A percentile compares a stretch with the other conserved stretches of the same genome.
These are phyloP conservation scores for Danio tinwini DNA, from an alignment of 2,797 vertebrate species.

Conservation along the genomic window DNA sequence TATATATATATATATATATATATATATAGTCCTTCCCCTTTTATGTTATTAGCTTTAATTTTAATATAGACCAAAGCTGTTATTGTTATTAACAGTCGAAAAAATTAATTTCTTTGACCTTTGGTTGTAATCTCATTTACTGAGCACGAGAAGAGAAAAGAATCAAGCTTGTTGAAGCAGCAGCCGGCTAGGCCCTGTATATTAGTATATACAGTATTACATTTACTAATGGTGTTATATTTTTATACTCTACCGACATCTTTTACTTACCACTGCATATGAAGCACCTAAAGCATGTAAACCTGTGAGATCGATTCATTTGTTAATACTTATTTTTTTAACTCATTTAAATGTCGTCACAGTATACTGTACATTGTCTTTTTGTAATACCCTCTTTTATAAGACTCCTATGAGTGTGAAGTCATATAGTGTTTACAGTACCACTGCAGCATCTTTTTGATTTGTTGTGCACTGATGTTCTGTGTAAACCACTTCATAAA, in stretches of 20 bases:
- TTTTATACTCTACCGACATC: slow-evolving; percentile 57
- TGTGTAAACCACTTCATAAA: slow-evolving; percentile 24
- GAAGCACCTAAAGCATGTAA: slow-evolving; percentile 60
- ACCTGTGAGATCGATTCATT: slow-evolving; percentile 36
- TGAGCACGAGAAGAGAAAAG: not conserved
- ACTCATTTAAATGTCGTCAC: slow-evolving; percentile 39
- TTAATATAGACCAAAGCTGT: slow-evolving; percentile 49
- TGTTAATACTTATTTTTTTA: slow-evolving; percentile 42
- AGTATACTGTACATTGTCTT: slow-evolving; percentile 45
- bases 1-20: too few species aligned
- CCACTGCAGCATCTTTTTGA: slow-evolving; percentile 52
- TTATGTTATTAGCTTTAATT: slow-evolving; percentile 7
- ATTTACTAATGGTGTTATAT: slow-evolving; percentile 62
- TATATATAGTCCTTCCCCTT: slow-evolving; percentile 41
- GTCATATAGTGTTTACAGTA: slow-evolving; percentile 57
- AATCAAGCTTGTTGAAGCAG: slow-evolving; percentile 51
- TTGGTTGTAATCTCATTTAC: slow-evolving; percentile 7
- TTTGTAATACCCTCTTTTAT: slow-evolving; percentile 52
- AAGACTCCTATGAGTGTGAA: slow-evolving; percentile 45
- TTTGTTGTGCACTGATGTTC: slow-evolving; percentile 37
- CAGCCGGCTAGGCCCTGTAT: slow-evolving; percentile 52
- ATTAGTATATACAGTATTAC: slow-evolving; percentile 52
- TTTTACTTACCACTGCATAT: slow-evolving; percentile 54
- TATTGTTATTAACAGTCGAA: slow-evolving; percentile 17
- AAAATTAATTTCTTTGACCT: not conserved